These are phyloP conservation scores for Buathra laborator DNA, from an alignment of 2,888 invertebrate genomes.

Conservation along the genomic window DNA sequence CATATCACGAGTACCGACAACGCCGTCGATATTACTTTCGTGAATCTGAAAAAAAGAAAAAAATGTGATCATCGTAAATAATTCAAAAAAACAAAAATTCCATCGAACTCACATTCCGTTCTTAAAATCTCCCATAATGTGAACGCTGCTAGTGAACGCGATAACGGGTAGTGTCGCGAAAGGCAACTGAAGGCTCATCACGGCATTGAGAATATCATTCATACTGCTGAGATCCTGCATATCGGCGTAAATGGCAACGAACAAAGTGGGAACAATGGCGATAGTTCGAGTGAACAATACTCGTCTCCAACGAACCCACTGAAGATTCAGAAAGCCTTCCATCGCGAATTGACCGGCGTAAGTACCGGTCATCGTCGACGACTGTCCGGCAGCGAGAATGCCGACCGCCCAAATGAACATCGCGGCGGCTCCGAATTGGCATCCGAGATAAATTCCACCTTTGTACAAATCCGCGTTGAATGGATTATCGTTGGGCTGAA, in stretches of 20 bases:
- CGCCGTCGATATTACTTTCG: slow-evolving; percentile 89
- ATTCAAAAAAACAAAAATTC: neutral
- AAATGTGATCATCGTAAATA: slow-evolving; percentile 21
- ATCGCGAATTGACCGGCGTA: slow-evolving; percentile 96
- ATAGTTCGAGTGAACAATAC: slow-evolving; percentile 94
- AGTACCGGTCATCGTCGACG: slow-evolving; percentile 93
- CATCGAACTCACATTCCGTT: slow-evolving; percentile 90
- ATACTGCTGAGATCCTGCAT: slow-evolving; percentile 91
- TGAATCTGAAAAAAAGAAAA: slow-evolving; percentile 87
- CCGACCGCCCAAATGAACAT: slow-evolving; percentile 95
- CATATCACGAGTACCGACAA: slow-evolving; percentile 90
- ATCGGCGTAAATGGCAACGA: slow-evolving; percentile 89
- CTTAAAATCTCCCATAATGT: slow-evolving; percentile 94
- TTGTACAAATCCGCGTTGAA: slow-evolving; percentile 90
- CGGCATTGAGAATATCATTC: slow-evolving; percentile 94
- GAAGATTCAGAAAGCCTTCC: slow-evolving; percentile 94
- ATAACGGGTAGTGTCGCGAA: slow-evolving; percentile 95
- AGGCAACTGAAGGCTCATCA: slow-evolving; percentile 95
- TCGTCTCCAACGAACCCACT: slow-evolving; percentile 95
- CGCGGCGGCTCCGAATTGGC: slow-evolving; percentile 91
- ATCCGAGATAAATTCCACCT: slow-evolving; percentile 91
- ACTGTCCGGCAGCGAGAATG: slow-evolving; percentile 93
- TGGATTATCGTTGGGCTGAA: slow-evolving; percentile 80
- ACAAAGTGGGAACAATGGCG: slow-evolving; percentile 92
- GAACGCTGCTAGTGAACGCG: slow-evolving; percentile 92